phyloP scores from a whole-genome alignment of 2,113 vertebrate genomes.

The Protobothrops mucrosquamatus region DNA sequence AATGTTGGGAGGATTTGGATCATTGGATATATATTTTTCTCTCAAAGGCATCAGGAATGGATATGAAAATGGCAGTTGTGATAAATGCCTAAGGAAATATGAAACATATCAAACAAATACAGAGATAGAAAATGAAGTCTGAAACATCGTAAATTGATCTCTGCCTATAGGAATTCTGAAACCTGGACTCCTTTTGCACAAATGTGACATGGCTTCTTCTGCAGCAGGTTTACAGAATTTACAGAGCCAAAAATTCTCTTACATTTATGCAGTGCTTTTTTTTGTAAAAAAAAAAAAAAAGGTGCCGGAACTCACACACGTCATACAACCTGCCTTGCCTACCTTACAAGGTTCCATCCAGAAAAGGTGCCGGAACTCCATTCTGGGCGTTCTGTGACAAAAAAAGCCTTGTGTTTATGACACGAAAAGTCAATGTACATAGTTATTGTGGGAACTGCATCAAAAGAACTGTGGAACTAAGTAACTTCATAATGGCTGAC shows the following conservation, averaged over 20 bases:
- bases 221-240: not conserved
- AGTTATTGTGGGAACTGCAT: not conserved
- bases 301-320: too few species aligned
- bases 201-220: not conserved
- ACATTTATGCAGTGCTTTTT: not conserved
- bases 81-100: constrained; percentile 14
- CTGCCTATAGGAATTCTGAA: not conserved
- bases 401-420: not conserved
- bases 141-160: not conserved
- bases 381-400: too few species aligned
- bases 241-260: not conserved
- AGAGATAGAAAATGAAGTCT: not conserved
- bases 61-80: constrained; percentile 2
- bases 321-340: too few species aligned
- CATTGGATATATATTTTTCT: not conserved
- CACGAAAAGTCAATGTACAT: not conserved
- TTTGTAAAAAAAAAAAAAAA: too few species aligned
- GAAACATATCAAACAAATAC: not conserved
- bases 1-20: not conserved
- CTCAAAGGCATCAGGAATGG: not conserved
- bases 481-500: not conserved
- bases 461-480: not conserved
- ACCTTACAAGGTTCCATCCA: too few species aligned
- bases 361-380: too few species aligned
- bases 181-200: not conserved